Percentiles rank a stretch among this genome's conserved stretches.
phyloP scores from a whole-genome alignment of 2,888 invertebrate species.

The Rotaria socialis region DNA sequence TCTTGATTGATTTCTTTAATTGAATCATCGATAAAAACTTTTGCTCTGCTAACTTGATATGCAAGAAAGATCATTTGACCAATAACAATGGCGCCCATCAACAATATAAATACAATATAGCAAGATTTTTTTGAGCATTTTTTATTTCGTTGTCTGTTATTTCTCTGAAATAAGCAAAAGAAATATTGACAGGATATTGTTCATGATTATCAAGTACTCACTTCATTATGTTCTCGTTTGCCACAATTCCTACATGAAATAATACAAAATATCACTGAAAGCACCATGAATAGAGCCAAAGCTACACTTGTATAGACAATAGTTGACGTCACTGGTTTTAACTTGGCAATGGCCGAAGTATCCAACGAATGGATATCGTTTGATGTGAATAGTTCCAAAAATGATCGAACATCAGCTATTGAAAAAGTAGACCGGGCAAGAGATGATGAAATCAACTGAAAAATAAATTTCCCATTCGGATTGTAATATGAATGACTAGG shows the following conservation, averaged over 20 bases:
- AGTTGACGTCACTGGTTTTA: neutral
- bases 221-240: neutral
- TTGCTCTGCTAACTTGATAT: neutral
- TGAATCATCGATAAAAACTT: neutral
- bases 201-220: neutral
- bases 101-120: neutral
- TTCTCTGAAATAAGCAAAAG: neutral
- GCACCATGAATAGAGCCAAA: neutral
- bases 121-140: neutral
- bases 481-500: neutral
- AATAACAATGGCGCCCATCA: neutral
- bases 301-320: slow-evolving; percentile 10
- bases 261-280: neutral
- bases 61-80: neutral
- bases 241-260: slow-evolving; percentile 20
- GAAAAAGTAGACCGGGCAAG: neutral
- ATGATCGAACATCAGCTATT: neutral
- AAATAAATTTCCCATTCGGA: neutral
- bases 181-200: neutral
- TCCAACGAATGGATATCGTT: neutral
- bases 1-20: slow-evolving; percentile 9
- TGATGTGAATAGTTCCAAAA: neutral
- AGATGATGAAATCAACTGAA: neutral
- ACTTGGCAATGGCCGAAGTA: neutral
- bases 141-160: neutral